Base-by-base conservation (phyloP, 2,113 vertebrate genomes). In the Herpetotheres cachinnans region DNA sequence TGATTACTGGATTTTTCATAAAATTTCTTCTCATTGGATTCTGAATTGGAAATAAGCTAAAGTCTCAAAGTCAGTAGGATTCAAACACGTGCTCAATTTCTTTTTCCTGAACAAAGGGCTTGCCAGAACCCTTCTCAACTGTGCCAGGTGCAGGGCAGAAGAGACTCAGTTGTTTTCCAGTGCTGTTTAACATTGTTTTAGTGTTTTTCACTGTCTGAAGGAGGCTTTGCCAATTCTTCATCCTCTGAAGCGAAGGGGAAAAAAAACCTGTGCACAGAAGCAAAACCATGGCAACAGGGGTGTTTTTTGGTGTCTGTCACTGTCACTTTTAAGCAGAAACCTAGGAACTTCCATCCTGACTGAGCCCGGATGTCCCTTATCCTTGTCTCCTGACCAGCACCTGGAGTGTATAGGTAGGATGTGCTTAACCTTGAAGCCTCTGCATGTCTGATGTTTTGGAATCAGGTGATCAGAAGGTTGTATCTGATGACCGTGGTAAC, bases 191-290 rank as follows among this genome's bases (percentile, higher is more conserved):
- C 14, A 1, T 13, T n/a, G 15, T 6, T 77, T 49, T 34, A 46
- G 40, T 42, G 0, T 5, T 81, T 69, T 65, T 69, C 24, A 10
- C 34, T 54, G 14, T 29, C 30, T 44, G 76, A 52, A 38, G 46
- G 27, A 47, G 44, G 6, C 8, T 27, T 77, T 58, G 27, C 30
- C 25, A 10, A 3, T 58, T 20, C 24, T 91, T 93, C 32, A 29
- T 69, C 17, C 18, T 59, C 9, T 9, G 58, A 44, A 46, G 22
- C 8, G 34, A 72, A 44, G 6, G 10, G 46, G 24, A 2, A 34
- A 50, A 42, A 0, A 3, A 11, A 11, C 42, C 11, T 1, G 6
- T 34, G 27, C 3, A 0, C 3, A 29, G 65, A 49, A 59, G 15
- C 10, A n/a, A 66, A 83, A 36, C 0, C 8, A 1, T 7, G 25